Conservation (phyloP, 2,888 invertebrate species). For the Hyposoter dolosus region DNA sequence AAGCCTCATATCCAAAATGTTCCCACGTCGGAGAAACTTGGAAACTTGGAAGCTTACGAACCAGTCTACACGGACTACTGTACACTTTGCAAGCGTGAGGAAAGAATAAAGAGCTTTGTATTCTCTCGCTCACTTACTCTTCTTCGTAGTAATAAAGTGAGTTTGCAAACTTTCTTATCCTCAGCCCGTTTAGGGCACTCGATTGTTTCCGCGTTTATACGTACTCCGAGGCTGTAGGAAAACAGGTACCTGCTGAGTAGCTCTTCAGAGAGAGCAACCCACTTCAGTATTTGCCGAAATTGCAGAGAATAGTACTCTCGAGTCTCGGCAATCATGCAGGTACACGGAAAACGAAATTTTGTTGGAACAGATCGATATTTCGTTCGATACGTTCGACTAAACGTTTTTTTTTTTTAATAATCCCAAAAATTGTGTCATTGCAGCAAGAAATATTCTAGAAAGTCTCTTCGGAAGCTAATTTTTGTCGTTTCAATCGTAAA, state of each 20-base stretch:
- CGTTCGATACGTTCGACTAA: too few species aligned
- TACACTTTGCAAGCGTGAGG: neutral
- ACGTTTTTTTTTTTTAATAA: too few species aligned
- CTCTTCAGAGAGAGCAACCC: neutral
- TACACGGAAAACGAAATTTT: too few species aligned
- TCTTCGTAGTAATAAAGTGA: slow-evolving; percentile 23
- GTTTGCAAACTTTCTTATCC: slow-evolving; percentile 59
- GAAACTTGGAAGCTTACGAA: slow-evolving; percentile 4
- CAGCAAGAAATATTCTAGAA: too few species aligned
- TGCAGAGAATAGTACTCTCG: neutral
- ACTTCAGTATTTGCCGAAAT: slow-evolving; percentile 9
- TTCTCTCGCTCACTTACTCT: too few species aligned
- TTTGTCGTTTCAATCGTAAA: too few species aligned
- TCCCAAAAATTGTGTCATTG: too few species aligned
- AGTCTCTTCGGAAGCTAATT: too few species aligned
- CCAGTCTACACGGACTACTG: neutral
- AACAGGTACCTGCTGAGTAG: neutral
- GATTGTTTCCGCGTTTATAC: slow-evolving; percentile 52
- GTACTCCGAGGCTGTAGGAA: neutral
- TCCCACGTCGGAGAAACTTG: slow-evolving; percentile 37
- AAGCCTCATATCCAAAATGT: slow-evolving; percentile 52
- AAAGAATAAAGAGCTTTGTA: neutral
- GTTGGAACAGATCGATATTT: too few species aligned
- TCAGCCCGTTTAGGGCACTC: slow-evolving; percentile 20
- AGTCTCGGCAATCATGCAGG: slow-evolving; percentile 17